A percentile compares a stretch with the other conserved stretches of the same genome.
Conservation (phyloP, 2,113 vertebrate genomes). For the Scartelaos histophorus region DNA sequence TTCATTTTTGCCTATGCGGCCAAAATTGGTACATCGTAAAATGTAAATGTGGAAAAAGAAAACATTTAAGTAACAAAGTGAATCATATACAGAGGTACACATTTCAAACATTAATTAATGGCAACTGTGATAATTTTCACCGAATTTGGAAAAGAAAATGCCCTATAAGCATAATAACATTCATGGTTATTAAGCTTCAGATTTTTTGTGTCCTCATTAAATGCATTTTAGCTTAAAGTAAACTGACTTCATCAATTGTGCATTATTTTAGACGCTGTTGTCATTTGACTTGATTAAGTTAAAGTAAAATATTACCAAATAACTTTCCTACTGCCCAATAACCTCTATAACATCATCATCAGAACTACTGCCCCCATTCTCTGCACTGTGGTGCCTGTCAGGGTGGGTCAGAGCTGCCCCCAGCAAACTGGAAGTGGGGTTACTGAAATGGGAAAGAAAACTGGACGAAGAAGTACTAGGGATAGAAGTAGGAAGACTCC, state of each 20-base stretch:
- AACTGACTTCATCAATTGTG: neutral
- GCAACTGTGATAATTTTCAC: neutral
- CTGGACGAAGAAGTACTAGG: slow-evolving; percentile 82
- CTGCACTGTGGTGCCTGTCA: slow-evolving; percentile 78
- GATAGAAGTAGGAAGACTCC: slow-evolving; percentile 81
- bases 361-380: slow-evolving; percentile 91
- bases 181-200: neutral
- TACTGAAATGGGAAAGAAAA: slow-evolving; percentile 85
- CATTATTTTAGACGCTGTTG: neutral
- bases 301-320: slow-evolving; percentile 8
- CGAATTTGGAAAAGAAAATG: neutral
- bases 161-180: neutral
- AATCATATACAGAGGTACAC: neutral
- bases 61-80: slow-evolving; percentile 1
- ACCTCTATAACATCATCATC: slow-evolving; percentile 98
- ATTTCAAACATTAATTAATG: neutral
- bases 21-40: neutral
- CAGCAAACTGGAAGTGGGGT: slow-evolving; percentile 85
- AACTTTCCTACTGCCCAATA: slow-evolving; percentile 85
- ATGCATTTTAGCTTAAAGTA: neutral
- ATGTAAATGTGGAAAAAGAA: neutral
- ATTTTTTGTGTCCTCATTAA: neutral
- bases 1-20: neutral
- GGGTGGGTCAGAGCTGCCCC: slow-evolving; percentile 85
- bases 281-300: slow-evolving; percentile 1